Conservation (phyloP, 2,113 vertebrate species). For the Lathamus discolor region DNA sequence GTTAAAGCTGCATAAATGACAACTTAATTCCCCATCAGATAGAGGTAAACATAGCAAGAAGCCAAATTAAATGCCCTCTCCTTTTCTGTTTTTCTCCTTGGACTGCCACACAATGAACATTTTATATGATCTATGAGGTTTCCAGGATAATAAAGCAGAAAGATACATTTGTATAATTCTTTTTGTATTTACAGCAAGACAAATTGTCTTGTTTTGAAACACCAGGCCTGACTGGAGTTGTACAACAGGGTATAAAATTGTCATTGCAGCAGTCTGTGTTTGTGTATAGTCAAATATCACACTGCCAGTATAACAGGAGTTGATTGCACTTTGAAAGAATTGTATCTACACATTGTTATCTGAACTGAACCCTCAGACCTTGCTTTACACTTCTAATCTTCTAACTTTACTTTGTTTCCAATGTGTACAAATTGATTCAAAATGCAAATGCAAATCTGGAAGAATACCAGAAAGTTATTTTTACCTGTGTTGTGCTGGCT, state of each 20-base stretch:
- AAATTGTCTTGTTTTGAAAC: constrained; percentile 72
- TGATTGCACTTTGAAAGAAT: constrained; percentile 51
- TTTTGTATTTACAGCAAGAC: constrained; percentile 65
- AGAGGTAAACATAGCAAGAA: constrained; percentile 41
- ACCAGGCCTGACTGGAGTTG: constrained; percentile 41
- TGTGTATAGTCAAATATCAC: constrained; percentile 62
- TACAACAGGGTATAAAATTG: constrained; percentile 59
- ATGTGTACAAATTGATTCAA: not conserved
- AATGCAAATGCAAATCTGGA: not conserved
- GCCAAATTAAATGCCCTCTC: constrained; percentile 5
- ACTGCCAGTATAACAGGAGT: constrained; percentile 50
- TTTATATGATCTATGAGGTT: constrained; percentile 61
- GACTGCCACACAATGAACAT: constrained; percentile 36
- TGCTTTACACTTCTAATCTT: not conserved
- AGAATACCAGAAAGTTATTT: constrained; percentile 23
- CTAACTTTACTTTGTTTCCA: constrained; percentile 7
- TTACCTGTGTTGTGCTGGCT: not conserved
- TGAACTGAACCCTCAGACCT: not conserved
- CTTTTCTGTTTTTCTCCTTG: constrained; percentile 46
- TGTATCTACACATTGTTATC: not conserved
- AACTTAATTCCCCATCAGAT: constrained; percentile 55
- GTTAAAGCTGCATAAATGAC: constrained; percentile 44
- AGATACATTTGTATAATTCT: constrained; percentile 59
- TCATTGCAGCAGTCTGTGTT: constrained; percentile 43
- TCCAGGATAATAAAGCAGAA: constrained; percentile 41